Evolutionary conservation across 2,113 vertebrate species (phyloP).

Genomic region (Tetrao urogallus): DNA sequence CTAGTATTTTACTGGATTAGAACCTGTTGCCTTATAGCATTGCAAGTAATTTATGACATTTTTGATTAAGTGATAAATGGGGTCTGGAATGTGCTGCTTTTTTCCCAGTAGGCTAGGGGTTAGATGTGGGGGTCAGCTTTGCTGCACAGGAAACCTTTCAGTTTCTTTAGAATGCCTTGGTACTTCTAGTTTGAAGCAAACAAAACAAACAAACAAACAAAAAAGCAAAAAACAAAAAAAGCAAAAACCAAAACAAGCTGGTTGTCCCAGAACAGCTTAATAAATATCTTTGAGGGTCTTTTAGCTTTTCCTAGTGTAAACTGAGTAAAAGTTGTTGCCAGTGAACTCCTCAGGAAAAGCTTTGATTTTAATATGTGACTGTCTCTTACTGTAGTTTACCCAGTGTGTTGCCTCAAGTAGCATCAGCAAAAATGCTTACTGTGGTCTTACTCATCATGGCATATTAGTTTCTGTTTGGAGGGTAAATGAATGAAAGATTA

Average conservation of each 20-base stretch:
- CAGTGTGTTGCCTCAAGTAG: not conserved
- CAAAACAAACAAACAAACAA: not conserved
- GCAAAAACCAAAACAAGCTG: not conserved
- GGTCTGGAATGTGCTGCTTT: constrained; percentile 40
- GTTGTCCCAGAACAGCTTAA: constrained; percentile 3
- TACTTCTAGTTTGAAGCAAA: not conserved
- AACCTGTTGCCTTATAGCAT: constrained; percentile 64
- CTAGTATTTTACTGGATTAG: constrained; percentile 64
- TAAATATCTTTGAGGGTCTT: not conserved
- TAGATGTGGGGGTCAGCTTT: constrained; percentile 33
- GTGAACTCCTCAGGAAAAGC: not conserved
- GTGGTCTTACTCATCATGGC: not conserved
- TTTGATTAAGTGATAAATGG: constrained; percentile 63
- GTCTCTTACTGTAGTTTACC: not conserved
- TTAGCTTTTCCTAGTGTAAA: not conserved
- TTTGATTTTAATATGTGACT: not conserved
- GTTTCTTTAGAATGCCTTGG: constrained; percentile 5
- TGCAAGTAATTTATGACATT: constrained; percentile 64
- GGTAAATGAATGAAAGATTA: not conserved
- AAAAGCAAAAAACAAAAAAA: no score
- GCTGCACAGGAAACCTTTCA: not conserved
- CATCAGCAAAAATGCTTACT: not conserved
- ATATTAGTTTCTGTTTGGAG: not conserved
- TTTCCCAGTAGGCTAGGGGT: constrained; percentile 29
- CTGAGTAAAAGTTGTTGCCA: not conserved